These are phyloP conservation scores for Pachypeltis micranthus DNA, from an alignment of 1,140 invertebrate species.

Conservation along the genomic window DNA sequence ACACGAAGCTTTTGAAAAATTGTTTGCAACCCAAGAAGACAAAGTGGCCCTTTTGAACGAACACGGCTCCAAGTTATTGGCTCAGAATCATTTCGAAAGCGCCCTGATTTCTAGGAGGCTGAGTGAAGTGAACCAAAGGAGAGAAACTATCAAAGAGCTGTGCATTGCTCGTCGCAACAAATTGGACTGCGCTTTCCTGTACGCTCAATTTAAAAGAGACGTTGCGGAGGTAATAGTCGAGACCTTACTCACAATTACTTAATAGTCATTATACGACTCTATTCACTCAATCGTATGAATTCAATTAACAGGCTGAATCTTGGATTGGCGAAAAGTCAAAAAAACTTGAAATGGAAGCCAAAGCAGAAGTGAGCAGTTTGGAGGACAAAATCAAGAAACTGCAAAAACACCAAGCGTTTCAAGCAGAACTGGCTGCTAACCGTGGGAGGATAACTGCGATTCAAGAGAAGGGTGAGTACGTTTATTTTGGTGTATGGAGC, in stretches of 20 bases:
- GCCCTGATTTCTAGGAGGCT: conserved; percentile 64
- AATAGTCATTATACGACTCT: too few relatives aligned
- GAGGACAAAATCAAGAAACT: conserved; percentile 88
- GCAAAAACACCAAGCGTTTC: conserved; percentile 97
- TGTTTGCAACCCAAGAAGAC: conserved; percentile 73
- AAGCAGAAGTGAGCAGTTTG: conserved; percentile 61
- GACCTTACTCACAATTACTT: too few relatives aligned
- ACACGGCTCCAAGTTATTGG: conserved; percentile 77
- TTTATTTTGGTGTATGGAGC: too few relatives aligned
- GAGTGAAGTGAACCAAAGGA: conserved; percentile 53
- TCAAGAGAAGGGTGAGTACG: conserved; percentile 46
- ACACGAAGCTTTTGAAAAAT: conserved; percentile 80
- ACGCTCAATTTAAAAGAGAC: conserved; percentile 83
- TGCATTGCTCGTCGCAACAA: conserved; percentile 48
- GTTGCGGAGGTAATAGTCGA: conserved; percentile 63
- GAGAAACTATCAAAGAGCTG: conserved; percentile 57
- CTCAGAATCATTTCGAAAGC: conserved; percentile 89
- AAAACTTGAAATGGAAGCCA: conserved; percentile 62
- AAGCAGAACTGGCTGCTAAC: conserved; percentile 87
- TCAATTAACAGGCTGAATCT: conserved; percentile 47
- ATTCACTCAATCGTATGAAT: not conserved
- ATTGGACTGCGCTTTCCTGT: conserved; percentile 66
- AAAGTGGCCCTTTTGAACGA: conserved; percentile 72
- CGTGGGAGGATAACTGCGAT: conserved; percentile 74
- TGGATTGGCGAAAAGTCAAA: conserved; percentile 94